phyloP scores from a whole-genome alignment of 2,113 vertebrate genomes.

The Lepus timidus region DNA sequence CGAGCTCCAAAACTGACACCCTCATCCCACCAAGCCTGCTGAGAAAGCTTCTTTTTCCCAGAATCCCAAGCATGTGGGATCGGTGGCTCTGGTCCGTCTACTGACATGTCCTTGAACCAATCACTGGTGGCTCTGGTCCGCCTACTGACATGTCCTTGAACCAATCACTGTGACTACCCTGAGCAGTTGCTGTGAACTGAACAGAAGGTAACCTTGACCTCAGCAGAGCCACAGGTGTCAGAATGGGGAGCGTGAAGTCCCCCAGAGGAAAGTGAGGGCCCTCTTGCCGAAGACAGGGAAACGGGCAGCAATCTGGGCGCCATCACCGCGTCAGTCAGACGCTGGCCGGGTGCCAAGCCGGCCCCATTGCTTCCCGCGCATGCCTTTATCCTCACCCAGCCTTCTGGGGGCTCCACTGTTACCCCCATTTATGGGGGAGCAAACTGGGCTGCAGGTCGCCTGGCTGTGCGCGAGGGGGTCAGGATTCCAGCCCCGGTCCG shows the following conservation, averaged over 20 bases:
- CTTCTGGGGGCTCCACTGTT: not conserved
- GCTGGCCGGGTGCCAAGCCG: not conserved
- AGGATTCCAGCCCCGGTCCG: not conserved
- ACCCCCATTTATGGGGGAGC: not conserved
- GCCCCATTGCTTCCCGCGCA: not conserved
- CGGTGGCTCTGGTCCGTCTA: not conserved
- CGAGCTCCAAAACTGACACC: not conserved
- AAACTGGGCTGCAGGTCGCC: not conserved
- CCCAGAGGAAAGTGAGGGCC: not conserved
- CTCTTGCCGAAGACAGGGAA: not conserved
- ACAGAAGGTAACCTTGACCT: not conserved
- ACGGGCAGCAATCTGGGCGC: fast-evolving
- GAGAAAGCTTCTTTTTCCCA: not conserved
- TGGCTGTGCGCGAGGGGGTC: no score
- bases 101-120: not conserved
- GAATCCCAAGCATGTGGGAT: not conserved
- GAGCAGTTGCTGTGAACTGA: no score
- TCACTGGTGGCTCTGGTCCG: no score
- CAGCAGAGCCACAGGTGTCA: not conserved
- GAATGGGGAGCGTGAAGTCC: not conserved
- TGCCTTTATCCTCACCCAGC: no score
- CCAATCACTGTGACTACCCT: no score
- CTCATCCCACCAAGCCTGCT: no score
- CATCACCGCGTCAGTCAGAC: fast-evolving
- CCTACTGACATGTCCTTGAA: not conserved